phyloP scores from a whole-genome alignment of 2,113 vertebrate genomes.

The Halcyon senegalensis region DNA sequence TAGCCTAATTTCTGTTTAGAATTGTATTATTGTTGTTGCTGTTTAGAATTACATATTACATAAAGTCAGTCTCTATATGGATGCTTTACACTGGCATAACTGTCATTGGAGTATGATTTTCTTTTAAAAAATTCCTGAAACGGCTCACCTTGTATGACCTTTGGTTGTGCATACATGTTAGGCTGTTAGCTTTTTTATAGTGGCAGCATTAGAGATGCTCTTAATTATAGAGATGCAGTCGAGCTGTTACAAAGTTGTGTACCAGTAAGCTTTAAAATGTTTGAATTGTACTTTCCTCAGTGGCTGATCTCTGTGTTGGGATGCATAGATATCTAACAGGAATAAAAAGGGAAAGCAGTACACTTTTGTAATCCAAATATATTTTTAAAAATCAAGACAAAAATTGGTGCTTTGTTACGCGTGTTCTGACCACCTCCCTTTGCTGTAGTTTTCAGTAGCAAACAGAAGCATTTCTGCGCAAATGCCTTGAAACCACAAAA shows the following conservation, averaged over 20 bases:
- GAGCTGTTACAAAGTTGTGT: background rate
- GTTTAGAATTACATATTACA: background rate
- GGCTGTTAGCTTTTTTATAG: background rate
- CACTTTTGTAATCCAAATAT: background rate
- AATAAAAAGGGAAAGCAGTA: background rate
- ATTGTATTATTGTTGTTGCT: background rate
- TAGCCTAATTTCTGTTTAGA: background rate
- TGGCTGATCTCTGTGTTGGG: background rate
- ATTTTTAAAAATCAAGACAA: background rate
- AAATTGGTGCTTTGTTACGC: background rate
- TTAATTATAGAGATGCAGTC: background rate
- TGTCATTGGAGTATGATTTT: background rate
- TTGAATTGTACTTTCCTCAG: background rate
- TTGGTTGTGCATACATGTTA: background rate
- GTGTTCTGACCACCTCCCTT: background rate
- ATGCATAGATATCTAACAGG: background rate
- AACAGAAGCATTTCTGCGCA: background rate
- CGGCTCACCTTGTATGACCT: background rate
- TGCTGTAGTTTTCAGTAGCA: background rate
- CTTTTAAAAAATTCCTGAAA: background rate
- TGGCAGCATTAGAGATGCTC: background rate
- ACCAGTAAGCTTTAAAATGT: background rate
- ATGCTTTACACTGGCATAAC: background rate
- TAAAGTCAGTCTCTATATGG: background rate
- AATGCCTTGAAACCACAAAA: background rate